phyloP scores from a whole-genome alignment of 2,113 vertebrate species.

The Micronycteris hirsuta region DNA sequence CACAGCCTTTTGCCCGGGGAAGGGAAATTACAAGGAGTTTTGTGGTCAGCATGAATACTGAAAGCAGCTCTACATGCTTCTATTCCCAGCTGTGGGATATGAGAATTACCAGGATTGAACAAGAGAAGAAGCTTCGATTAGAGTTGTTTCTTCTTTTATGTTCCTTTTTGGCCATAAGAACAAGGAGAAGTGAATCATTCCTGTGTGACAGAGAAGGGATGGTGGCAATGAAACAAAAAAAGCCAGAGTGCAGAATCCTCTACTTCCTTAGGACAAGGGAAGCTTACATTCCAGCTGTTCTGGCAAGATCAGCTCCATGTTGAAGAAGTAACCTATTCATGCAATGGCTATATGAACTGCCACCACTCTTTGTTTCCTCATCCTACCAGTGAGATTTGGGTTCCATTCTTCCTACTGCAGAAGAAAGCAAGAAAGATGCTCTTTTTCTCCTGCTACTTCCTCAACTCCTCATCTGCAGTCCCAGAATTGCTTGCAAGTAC shows the following conservation, averaged over 20 bases:
- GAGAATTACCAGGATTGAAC: neutral
- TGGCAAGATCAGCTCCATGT: neutral
- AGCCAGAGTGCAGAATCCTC: neutral
- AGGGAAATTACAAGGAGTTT: constrained; percentile 37
- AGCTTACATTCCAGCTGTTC: neutral
- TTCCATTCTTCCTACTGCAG: neutral
- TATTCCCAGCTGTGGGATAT: neutral
- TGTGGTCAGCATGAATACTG: constrained; percentile 20
- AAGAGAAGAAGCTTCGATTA: neutral
- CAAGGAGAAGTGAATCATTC: constrained; percentile 25
- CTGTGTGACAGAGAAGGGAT: neutral
- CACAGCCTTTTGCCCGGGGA: neutral
- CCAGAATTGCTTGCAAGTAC: neutral
- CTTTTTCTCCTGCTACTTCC: neutral
- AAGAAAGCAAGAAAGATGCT: neutral
- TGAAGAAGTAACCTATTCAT: neutral
- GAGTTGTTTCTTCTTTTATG: constrained; percentile 1
- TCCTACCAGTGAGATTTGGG: no score
- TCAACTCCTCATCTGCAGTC: neutral
- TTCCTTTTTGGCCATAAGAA: neutral
- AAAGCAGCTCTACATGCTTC: neutral
- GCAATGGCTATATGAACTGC: neutral
- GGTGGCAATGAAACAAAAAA: neutral
- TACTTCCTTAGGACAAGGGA: neutral
- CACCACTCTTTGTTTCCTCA: neutral